These are phyloP conservation scores for Trichopria drosophilae DNA, from an alignment of 2,888 invertebrate genomes.

Conservation along the genomic window DNA sequence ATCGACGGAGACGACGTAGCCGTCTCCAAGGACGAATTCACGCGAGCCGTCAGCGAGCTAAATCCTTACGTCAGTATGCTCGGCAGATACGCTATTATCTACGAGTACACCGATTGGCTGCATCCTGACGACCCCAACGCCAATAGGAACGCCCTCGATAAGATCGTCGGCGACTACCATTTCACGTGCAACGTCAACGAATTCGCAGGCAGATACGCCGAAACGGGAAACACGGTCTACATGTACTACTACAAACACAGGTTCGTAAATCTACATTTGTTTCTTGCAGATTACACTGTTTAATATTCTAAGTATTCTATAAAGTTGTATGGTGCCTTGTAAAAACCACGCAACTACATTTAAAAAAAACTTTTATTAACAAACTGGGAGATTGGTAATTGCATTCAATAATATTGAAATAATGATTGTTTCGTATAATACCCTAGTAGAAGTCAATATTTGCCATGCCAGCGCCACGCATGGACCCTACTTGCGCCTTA, in stretches of 20 bases:
- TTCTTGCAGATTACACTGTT: too few species aligned
- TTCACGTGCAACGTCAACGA: conserved; percentile 95
- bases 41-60: conserved; percentile 74
- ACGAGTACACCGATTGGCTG: conserved; percentile 91
- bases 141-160: conserved; percentile 84
- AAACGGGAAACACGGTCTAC: conserved; percentile 86
- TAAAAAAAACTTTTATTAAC: too few species aligned
- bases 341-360: too few species aligned
- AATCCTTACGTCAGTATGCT: conserved; percentile 84
- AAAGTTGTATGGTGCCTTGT: too few species aligned
- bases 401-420: too few species aligned
- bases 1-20: conserved; percentile 81
- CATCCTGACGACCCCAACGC: conserved; percentile 81
- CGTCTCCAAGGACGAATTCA: conserved; percentile 76
- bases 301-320: too few species aligned
- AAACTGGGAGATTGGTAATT: too few species aligned
- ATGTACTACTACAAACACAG: conserved; percentile 90
- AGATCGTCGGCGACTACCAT: conserved; percentile 92
- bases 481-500: too few species aligned
- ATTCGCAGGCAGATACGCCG: conserved; percentile 85
- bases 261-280: too few species aligned
- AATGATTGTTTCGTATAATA: too few species aligned
- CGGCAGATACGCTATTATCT: conserved; percentile 84
- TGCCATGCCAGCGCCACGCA: too few species aligned
- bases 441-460: too few species aligned